Percentiles rank a stretch among this genome's conserved stretches.
Conservation (phyloP, 2,888 invertebrate genomes). For the Nomada lathburiana region DNA sequence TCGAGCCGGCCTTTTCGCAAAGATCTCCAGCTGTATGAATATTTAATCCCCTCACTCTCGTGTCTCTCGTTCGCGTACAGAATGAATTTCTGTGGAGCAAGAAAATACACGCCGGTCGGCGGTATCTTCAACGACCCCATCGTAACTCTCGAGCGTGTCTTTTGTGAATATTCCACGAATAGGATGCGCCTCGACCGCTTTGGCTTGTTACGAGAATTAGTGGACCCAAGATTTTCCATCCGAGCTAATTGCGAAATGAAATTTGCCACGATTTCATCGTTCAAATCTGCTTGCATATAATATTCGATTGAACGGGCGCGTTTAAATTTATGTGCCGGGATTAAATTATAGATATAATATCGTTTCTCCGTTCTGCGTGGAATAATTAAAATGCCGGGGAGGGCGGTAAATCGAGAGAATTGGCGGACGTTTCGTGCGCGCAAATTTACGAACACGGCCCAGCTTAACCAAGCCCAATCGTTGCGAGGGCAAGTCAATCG, state of each 20-base stretch:
- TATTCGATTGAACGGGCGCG: no score
- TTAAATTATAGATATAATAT: no score
- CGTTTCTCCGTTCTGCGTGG: no score
- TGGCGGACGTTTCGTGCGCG: no score
- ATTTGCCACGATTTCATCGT: not conserved
- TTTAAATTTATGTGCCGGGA: no score
- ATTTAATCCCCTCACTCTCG: constrained; percentile 22
- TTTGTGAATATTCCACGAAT: not conserved
- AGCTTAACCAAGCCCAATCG: not conserved
- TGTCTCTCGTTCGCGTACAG: constrained; percentile 9
- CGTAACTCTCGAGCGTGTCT: constrained; percentile 11
- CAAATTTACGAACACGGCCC: not conserved
- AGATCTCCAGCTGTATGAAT: constrained; percentile 23
- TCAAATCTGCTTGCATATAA: no score
- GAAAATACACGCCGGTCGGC: not conserved
- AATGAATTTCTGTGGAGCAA: constrained; percentile 20
- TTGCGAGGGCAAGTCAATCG: not conserved
- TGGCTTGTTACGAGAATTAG: not conserved
- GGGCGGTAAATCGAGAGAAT: no score
- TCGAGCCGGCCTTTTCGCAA: not conserved
- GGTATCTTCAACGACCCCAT: constrained; percentile 13
- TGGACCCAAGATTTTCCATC: not conserved
- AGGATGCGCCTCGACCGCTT: constrained; percentile 4
- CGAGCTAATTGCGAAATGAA: not conserved
- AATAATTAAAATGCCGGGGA: no score